Evolutionary conservation across 2,888 invertebrate genomes (phyloP).

Genomic region (Synergus itoensis): DNA sequence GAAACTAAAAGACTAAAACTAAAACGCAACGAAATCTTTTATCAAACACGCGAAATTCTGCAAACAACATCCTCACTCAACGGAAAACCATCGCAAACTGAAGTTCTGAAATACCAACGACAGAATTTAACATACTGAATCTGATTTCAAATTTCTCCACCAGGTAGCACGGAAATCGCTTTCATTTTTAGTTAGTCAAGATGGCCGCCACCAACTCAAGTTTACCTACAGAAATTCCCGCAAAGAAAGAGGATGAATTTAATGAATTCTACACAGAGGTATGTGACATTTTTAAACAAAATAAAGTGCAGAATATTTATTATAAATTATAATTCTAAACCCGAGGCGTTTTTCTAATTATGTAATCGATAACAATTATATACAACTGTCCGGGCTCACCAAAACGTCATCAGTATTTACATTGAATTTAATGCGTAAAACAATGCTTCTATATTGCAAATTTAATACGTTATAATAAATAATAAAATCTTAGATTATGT

Average conservation of each 20-base stretch:
- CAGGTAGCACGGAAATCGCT: background rate
- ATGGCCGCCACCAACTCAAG: conserved; percentile 75
- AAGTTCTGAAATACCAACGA: conserved; percentile 5
- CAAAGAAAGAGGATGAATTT: conserved; percentile 85
- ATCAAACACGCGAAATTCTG: background rate
- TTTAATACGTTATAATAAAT: background rate
- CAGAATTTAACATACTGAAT: background rate
- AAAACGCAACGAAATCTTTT: background rate
- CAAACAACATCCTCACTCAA: background rate
- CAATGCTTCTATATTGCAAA: background rate
- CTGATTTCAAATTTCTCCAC: background rate
- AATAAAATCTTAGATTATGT: background rate
- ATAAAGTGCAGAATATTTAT: background rate
- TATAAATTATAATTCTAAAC: background rate
- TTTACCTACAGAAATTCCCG: conserved; percentile 71
- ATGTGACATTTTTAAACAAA: conserved; percentile 68
- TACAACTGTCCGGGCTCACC: conserved; percentile 33
- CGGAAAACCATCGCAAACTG: background rate
- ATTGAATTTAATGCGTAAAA: background rate
- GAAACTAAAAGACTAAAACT: background rate
- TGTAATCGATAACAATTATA: conserved; percentile 2
- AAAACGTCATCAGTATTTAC: conserved; percentile 57
- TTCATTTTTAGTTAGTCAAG: conserved; percentile 58
- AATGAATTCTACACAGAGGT: conserved; percentile 92
- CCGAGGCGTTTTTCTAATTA: conserved; percentile 17